Base-by-base conservation (phyloP, 2,797 vertebrate species). In the Manis pentadactyla region DNA sequence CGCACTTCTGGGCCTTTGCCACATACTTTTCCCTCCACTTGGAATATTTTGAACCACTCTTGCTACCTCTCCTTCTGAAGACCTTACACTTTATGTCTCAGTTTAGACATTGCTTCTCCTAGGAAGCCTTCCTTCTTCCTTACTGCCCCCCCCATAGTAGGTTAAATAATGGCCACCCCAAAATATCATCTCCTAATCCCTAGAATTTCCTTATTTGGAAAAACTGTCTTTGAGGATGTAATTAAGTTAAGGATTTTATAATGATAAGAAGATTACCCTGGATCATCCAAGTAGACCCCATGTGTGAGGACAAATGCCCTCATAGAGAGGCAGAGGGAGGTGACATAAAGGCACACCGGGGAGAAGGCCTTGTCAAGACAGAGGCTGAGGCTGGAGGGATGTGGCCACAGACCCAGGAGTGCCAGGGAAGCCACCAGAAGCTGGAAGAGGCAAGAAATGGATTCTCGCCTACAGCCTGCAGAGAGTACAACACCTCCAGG, bases 221-320 rank as follows among this genome's bases (percentile, higher is more conserved):
- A 87, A 87, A 64, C 5, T 12, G 18, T 74, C 34, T 79, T 92
- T 9, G 42, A 23, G 79, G 8, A 53, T 59, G 2, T 42, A 73
- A 92, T 63, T 83, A 66, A 71, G 53, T 74, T 53, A 95, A 94
- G 25, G 66, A 68, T 85, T 42, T 84, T 88, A 61, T 74, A 21
- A 74, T 31, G 37, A 84, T 34, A 71, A 39, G 55, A 78, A 39
- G n/a, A 66, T n/a, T 63, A 69, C 12, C 19, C 51, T 68, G 25
- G 34, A 31, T 89, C 89, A 68, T 75, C 42, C 23, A 53, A 1
- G 15, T 82, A 61, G 79, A 9, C 18, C 37, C 53, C 87, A 25
- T 74, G 57, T 83, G n/a, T 15, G 23, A 55, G 75, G 61, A 82
- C 1, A 90, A 51, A 15, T 29, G 7, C 86, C n/a, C 46, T 66